Conservation (phyloP, 1,140 invertebrate species). For the Aradophagus sp. region DNA sequence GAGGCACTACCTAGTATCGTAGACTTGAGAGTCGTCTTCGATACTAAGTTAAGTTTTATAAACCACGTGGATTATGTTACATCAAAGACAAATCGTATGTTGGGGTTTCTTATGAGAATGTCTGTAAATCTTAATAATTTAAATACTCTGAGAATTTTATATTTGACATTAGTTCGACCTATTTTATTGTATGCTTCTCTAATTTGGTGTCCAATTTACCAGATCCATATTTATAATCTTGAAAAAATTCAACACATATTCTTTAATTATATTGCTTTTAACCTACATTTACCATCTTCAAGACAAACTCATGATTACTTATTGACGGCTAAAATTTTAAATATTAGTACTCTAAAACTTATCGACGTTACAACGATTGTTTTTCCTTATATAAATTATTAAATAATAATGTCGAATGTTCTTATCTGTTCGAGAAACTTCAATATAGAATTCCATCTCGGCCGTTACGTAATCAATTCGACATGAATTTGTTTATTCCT, state of each 20-base stretch:
- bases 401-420: background rate
- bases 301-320: background rate
- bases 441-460: no score
- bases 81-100: background rate
- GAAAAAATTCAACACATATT: conserved; percentile 8
- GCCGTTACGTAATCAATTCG: no score
- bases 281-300: conserved; percentile 1
- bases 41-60: conserved; percentile 1
- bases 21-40: background rate
- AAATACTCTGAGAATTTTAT: background rate
- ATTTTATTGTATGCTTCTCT: conserved; percentile 11
- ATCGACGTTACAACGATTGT: background rate
- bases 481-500: no score
- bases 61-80: conserved; percentile 1
- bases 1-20: background rate
- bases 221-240: background rate
- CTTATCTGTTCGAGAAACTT: no score
- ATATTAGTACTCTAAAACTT: conserved; percentile 2
- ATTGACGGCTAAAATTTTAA: background rate
- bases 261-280: conserved; percentile 5
- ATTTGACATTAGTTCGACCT: background rate
- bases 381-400: conserved; percentile 4
- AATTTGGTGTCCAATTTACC: conserved; percentile 7
- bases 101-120: background rate
- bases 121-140: background rate